A percentile compares a stretch with the other conserved stretches of the same genome.
Conservation (phyloP, 2,113 vertebrate genomes). For the Colistium nudipinnis region DNA sequence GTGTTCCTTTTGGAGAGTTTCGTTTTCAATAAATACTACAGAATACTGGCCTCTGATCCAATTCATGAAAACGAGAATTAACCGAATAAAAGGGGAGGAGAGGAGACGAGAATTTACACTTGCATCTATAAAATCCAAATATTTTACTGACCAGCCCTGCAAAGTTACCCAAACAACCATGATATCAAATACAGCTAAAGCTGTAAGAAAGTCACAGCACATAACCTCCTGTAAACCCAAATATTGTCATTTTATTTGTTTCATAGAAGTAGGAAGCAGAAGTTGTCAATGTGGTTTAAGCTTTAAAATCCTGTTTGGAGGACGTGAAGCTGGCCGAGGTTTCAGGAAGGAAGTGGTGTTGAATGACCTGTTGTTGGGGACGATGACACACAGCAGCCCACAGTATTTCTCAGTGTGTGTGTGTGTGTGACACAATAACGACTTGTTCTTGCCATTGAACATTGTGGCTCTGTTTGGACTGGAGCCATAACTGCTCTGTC, state of each 20-base stretch:
- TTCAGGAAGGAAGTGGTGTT: slow-evolving; percentile 53
- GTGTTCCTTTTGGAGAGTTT: too few relatives aligned
- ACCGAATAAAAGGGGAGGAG: too few relatives aligned
- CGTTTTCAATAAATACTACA: too few relatives aligned
- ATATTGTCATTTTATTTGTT: neutral
- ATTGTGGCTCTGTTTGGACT: slow-evolving; percentile 50
- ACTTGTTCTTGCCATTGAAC: slow-evolving; percentile 69
- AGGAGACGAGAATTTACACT: too few relatives aligned
- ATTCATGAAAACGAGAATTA: too few relatives aligned
- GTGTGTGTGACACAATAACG: slow-evolving; percentile 67
- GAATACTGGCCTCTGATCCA: too few relatives aligned
- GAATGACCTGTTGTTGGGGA: slow-evolving; percentile 55
- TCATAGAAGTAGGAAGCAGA: neutral
- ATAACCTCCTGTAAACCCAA: neutral
- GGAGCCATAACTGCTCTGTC: slow-evolving; percentile 40
- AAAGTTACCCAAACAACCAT: too few relatives aligned
- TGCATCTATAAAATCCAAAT: too few relatives aligned
- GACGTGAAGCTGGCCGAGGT: neutral
- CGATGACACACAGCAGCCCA: slow-evolving; percentile 58
- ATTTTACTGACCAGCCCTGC: too few relatives aligned
- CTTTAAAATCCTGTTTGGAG: too few relatives aligned
- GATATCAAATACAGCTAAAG: too few relatives aligned
- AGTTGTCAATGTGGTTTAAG: too few relatives aligned
- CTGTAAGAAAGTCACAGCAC: neutral
- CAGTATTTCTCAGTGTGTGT: slow-evolving; percentile 59